Percentiles rank a stretch among this genome's conserved stretches.
Evolutionary conservation across 1,140 invertebrate species (phyloP).

Genomic region (Bombus sibiricus): DNA sequence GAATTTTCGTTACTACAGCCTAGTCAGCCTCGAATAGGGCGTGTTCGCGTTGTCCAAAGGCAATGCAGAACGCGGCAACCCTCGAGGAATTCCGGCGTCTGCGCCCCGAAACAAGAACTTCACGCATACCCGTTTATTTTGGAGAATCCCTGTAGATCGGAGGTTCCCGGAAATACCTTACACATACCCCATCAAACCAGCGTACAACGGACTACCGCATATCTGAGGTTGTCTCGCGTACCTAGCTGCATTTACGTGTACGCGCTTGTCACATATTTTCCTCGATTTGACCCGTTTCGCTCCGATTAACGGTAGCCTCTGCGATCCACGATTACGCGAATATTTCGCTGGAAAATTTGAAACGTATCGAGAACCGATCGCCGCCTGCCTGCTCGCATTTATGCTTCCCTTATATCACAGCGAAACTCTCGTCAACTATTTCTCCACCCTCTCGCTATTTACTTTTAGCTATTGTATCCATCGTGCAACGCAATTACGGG

Average conservation of each 20-base stretch:
- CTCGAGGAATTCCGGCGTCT: slow-evolving; percentile 63
- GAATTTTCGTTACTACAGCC: slow-evolving; percentile 54
- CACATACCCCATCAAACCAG: slow-evolving; percentile 58
- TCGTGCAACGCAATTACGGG: neutral
- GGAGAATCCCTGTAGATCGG: slow-evolving; percentile 63
- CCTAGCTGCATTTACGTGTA: slow-evolving; percentile 45
- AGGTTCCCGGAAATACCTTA: slow-evolving; percentile 62
- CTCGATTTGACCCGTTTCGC: slow-evolving; percentile 48
- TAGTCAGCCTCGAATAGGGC: slow-evolving; percentile 9
- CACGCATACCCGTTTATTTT: slow-evolving; percentile 69
- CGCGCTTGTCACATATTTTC: slow-evolving; percentile 59
- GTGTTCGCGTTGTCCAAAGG: slow-evolving; percentile 63
- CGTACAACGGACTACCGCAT: slow-evolving; percentile 55
- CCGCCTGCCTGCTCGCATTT: neutral
- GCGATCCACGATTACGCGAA: slow-evolving; percentile 3
- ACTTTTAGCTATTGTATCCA: neutral
- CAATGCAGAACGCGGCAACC: slow-evolving; percentile 52
- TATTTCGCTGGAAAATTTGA: slow-evolving; percentile 14
- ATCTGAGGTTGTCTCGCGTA: slow-evolving; percentile 62
- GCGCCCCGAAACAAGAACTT: slow-evolving; percentile 67
- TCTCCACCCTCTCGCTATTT: neutral
- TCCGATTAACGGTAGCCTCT: slow-evolving; percentile 26
- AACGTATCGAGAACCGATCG: slow-evolving; percentile 30
- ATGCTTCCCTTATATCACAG: neutral
- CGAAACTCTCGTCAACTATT: neutral